Base-by-base conservation (phyloP, 2,888 invertebrate genomes). In the Acleris emargana region DNA sequence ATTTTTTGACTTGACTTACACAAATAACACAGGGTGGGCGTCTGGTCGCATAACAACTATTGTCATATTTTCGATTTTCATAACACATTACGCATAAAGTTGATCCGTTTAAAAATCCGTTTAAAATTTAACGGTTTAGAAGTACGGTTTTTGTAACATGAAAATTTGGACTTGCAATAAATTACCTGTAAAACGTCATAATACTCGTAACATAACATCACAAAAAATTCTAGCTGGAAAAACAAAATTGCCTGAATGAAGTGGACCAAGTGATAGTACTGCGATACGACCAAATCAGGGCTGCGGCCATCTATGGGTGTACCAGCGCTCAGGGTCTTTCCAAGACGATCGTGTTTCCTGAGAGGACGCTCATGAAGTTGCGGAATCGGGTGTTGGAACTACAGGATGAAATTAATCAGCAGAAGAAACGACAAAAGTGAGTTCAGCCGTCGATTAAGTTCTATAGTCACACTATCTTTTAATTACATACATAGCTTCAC, bases 211-310 rank as follows among this genome's bases (percentile, higher is more conserved):
- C 43, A 16, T 13, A 1, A 16, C 2, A 43, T 58, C 18, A 7
- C 20, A 11, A 22, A 45, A 16, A 9, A 62, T 77, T 85, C 17
- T 74, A 97, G 96, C 90, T 94, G 76, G 94, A 95, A 81, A 95
- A 96, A 83, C 97, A 97, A 83, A 93, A 93, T 67, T 93, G 95
- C 79, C 84, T 98, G 78, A 98, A 98, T 77, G 95, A 97, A 63
- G 94, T 98, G 3, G 94, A 95, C 58, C 93, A 94, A 64, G 94
- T 95, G 3, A 93, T 96, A 0, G 86, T 96, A 7, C 76, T 97
- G 22, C 94, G 94, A 42, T 93, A 96, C 75, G 93, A 95, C 78
- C 97, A 97, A 78, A 87, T 97, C 22, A 86, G 94, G 5, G 91
- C 93, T 0, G 82, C 92, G 0, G 90, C 91, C 1, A 73, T 93